Evolutionary conservation across 2,888 invertebrate genomes (phyloP).

Genomic region (Drosophila paracracens): DNA sequence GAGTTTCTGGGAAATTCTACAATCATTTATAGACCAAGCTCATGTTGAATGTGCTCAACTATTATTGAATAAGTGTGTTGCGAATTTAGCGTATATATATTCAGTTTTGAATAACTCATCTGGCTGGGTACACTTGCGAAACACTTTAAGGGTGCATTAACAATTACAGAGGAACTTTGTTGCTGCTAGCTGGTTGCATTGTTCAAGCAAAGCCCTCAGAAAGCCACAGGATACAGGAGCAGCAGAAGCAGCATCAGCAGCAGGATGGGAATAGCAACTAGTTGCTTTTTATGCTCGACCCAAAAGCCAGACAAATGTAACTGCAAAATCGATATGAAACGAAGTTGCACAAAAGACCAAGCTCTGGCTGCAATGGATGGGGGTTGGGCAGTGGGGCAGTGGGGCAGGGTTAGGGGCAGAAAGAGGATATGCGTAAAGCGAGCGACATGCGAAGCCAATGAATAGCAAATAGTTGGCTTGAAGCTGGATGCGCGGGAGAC

Average conservation of each 20-base stretch:
- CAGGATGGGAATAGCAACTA: conserved; percentile 55
- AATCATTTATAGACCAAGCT: background rate
- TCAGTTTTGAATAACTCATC: background rate
- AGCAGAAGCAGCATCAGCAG: background rate
- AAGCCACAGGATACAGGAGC: conserved; percentile 31
- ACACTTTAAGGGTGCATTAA: conserved; percentile 43
- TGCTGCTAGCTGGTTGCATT: conserved; percentile 37
- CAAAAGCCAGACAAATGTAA: conserved; percentile 78
- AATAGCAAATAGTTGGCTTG: conserved; percentile 66
- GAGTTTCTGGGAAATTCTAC: background rate
- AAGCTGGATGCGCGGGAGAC: conserved; percentile 2
- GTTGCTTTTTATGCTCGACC: conserved; percentile 64
- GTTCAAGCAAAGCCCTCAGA: conserved; percentile 24
- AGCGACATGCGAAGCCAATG: conserved; percentile 73
- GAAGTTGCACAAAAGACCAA: conserved; percentile 59
- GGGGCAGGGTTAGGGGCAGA: background rate
- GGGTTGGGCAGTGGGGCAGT: too few species aligned
- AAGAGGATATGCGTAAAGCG: conserved; percentile 33
- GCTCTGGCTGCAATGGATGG: background rate
- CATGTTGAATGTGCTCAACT: background rate
- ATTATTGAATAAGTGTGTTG: background rate
- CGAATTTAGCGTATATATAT: background rate
- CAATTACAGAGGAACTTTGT: conserved; percentile 29
- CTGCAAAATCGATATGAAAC: conserved; percentile 67
- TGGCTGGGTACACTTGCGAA: conserved; percentile 1